A percentile compares a stretch with the other conserved stretches of the same genome.
phyloP scores from a whole-genome alignment of 1,140 invertebrate species.

The Sinonovacula constricta region DNA sequence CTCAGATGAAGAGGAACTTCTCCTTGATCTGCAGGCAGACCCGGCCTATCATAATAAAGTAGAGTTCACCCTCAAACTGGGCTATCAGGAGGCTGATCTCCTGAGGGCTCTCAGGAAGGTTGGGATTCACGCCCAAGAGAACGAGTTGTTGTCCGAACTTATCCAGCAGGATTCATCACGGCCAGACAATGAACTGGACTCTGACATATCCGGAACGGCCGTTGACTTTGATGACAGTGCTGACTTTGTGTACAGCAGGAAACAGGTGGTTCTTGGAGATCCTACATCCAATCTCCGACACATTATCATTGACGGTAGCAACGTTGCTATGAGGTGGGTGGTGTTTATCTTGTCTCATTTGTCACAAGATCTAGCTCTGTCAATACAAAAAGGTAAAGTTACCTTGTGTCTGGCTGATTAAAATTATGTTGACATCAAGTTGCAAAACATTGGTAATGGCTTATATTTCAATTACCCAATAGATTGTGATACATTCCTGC shows the following conservation, averaged over 20 bases:
- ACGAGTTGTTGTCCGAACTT: constrained; percentile 89
- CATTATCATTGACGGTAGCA: constrained; percentile 78
- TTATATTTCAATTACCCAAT: too few relatives aligned
- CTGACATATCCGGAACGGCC: neutral
- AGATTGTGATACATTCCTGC: too few relatives aligned
- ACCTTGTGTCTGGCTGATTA: too few relatives aligned
- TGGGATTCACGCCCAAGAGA: constrained; percentile 89
- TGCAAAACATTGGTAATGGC: too few relatives aligned
- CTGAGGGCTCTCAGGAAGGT: constrained; percentile 90
- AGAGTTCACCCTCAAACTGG: constrained; percentile 92
- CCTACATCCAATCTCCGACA: constrained; percentile 64
- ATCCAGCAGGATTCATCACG: constrained; percentile 78
- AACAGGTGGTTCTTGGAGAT: constrained; percentile 36
- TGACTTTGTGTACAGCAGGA: neutral
- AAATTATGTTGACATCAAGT: too few relatives aligned
- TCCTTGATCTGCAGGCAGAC: constrained; percentile 29
- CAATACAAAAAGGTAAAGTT: neutral
- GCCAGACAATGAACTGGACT: neutral
- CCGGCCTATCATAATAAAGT: constrained; percentile 79
- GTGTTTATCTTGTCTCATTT: constrained; percentile 42
- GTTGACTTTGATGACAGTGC: neutral
- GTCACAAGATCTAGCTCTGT: neutral
- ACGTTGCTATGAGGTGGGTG: constrained; percentile 79
- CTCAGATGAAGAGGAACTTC: constrained; percentile 16
- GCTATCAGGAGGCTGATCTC: constrained; percentile 92